These are phyloP conservation scores for Bujurquina vittata DNA, from an alignment of 2,113 vertebrate genomes.

Conservation along the genomic window DNA sequence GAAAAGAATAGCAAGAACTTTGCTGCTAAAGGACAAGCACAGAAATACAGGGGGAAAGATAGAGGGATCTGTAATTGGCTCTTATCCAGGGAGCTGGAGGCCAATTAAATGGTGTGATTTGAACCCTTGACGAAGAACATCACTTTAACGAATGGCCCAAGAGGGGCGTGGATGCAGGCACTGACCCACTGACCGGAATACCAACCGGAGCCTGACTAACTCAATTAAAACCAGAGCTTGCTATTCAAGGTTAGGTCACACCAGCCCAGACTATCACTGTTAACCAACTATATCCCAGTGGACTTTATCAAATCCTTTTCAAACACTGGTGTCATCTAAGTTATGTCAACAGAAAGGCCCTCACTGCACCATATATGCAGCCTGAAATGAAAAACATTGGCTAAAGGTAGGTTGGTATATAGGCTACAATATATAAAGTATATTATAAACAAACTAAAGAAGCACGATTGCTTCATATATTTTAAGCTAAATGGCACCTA, in stretches of 20 bases:
- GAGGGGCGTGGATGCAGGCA: conserved; percentile 49
- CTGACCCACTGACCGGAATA: conserved; percentile 65
- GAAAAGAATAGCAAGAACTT: background rate
- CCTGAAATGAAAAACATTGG: background rate
- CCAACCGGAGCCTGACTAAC: conserved; percentile 45
- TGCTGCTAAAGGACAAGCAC: background rate
- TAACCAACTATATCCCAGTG: background rate
- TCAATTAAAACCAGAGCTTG: conserved; percentile 35
- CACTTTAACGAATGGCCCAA: conserved; percentile 50
- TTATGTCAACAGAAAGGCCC: conserved; percentile 5
- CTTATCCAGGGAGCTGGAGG: conserved; percentile 53
- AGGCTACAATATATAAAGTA: background rate
- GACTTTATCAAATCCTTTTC: conserved; percentile 2
- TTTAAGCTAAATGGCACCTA: background rate
- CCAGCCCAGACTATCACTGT: conserved; percentile 5
- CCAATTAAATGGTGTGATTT: conserved; percentile 65
- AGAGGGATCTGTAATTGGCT: conserved; percentile 46
- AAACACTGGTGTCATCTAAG: background rate
- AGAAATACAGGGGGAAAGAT: conserved; percentile 4
- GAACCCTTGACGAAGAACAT: conserved; percentile 63
- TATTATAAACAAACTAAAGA: background rate
- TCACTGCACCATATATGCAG: background rate
- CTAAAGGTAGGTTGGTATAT: background rate
- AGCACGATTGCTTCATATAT: background rate
- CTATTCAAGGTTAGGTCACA: conserved; percentile 10